Conservation (phyloP, 1,140 invertebrate species). For the Plutomurus gul region DNA sequence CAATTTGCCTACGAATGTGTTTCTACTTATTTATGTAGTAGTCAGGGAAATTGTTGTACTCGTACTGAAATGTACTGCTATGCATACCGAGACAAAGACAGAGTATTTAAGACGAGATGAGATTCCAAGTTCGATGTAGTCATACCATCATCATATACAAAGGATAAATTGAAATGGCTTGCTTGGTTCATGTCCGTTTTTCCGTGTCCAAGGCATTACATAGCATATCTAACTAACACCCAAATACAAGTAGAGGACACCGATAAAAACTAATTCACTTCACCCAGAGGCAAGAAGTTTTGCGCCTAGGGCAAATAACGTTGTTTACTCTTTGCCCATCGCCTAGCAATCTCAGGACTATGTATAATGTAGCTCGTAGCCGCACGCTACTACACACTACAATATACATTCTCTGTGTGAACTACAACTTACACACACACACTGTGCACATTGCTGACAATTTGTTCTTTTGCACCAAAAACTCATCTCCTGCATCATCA, state of each 20-base stretch:
- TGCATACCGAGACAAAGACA: background rate
- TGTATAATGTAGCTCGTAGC: constrained; percentile 24
- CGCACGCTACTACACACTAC: background rate
- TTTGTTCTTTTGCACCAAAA: constrained; percentile 39
- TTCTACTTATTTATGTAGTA: background rate
- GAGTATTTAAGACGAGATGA: background rate
- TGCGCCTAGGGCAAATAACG: constrained; percentile 24
- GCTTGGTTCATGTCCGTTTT: background rate
- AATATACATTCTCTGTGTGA: no score
- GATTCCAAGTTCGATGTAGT: background rate
- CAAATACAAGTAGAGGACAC: background rate
- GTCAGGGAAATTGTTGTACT: no score
- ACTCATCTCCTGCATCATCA: constrained; percentile 34
- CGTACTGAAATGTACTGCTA: no score
- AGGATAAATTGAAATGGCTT: background rate
- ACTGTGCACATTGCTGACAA: background rate
- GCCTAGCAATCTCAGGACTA: background rate
- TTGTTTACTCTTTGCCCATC: constrained; percentile 31
- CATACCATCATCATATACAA: background rate
- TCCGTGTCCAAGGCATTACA: constrained; percentile 21
- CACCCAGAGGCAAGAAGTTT: background rate
- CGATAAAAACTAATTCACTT: constrained; percentile 14
- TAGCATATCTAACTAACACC: constrained; percentile 7
- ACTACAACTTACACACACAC: no score
- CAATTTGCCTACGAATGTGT: background rate